Evolutionary conservation across 2,888 invertebrate species (phyloP), one percentile per base, ranked within the genome.

Genomic region (Allolobophora icterica): DNA sequence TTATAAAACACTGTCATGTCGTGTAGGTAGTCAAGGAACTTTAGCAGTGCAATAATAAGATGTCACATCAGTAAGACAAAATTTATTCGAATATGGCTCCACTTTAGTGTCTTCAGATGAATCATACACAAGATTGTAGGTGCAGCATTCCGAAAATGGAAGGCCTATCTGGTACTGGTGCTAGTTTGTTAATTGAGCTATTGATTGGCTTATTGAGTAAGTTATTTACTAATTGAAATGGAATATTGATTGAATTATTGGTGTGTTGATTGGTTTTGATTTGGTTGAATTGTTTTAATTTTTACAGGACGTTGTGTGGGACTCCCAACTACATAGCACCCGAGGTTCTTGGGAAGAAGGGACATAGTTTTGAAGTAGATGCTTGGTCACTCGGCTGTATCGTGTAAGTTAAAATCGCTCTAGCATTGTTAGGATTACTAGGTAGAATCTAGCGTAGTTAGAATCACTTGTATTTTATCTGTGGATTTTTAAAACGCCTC

Each of bases 301-400:
- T 71, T 35, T 87, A 21, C 93, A 98, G 98, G 96, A 99, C 99
- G 24, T 96, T 99, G 90, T 99, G 99, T 94, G 99, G 99, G 33
- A 99, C 99, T 13, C 99, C 99, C 2, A 99, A 99, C 96, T 99
- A 99, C 95, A 99, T 99, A 94, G 99, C 99, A 0, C 99, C 99
- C 0, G 99, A 99, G 96, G 98, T 99, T 94, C 96, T 99, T 94
- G 97, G 97, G 89, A 99, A 99, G 96, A 97, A 97, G 95, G 99
- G 99, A 0, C 99, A 99, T 96, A 99, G 99, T 84, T 99, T 97
- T 95, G 99, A 99, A 96, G 99, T 99, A 19, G 99, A 99, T 95
- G 97, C 99, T 92, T 99, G 99, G 99, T 99, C 99, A 58, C 97
- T 99, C 94, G 99, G 99, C 30, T 99, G 96, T 96, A 99, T 99